phyloP scores from a whole-genome alignment of 2,797 vertebrate species.

The Alca torda region DNA sequence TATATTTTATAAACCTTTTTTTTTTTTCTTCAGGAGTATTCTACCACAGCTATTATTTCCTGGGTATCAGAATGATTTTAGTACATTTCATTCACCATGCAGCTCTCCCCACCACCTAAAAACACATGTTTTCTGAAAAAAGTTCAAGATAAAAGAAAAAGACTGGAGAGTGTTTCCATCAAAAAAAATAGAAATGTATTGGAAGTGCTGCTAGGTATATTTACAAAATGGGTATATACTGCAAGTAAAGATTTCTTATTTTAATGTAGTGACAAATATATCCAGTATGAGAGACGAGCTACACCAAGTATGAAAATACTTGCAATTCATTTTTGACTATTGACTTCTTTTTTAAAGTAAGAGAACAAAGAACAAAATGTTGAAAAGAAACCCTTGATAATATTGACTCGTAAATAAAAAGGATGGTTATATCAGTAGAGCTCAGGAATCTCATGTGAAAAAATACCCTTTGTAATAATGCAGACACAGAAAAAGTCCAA shows the following conservation, averaged over 20 bases:
- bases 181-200: not conserved
- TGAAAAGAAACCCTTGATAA: not conserved
- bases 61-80: not conserved
- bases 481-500: not conserved
- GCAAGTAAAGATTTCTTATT: not conserved
- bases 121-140: not conserved
- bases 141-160: not conserved
- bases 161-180: not conserved
- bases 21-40: not conserved
- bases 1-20: not conserved
- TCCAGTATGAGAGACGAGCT: not conserved
- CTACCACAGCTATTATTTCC: not conserved
- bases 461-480: not conserved
- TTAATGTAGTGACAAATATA: not conserved
- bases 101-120: not conserved
- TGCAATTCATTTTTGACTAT: not conserved
- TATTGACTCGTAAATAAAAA: not conserved
- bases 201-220: not conserved
- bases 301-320: not conserved
- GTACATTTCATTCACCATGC: not conserved
- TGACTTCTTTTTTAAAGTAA: not conserved
- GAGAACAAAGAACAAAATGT: not conserved
- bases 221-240: not conserved
- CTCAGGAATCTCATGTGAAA: not conserved
- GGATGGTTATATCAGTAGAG: not conserved